Evolutionary conservation across 1,140 invertebrate species (phyloP).

Genomic region (Globodera rostochiensis): DNA sequence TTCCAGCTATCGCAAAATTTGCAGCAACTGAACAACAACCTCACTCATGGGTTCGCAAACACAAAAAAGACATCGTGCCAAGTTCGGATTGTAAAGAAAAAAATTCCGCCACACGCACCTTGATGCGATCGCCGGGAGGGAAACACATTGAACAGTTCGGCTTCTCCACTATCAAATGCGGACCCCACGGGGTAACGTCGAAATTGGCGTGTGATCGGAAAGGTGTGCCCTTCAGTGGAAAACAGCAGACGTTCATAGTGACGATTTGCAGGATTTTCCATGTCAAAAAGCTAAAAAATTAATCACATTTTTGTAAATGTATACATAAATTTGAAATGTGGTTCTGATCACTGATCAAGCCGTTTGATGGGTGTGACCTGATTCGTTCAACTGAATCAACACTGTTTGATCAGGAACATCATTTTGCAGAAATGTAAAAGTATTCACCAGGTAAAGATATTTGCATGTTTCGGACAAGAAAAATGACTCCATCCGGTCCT

Average conservation of each 20-base stretch:
- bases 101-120: neutral
- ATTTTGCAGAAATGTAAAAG: neutral
- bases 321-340: no score
- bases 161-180: constrained; percentile 6
- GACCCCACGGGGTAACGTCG: constrained; percentile 3
- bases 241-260: constrained; percentile 72
- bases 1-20: no score
- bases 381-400: no score
- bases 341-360: no score
- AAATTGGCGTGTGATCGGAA: constrained; percentile 70
- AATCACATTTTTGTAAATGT: no score
- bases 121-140: neutral
- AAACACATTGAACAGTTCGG: neutral
- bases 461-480: constrained; percentile 97
- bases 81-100: neutral
- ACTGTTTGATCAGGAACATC: no score
- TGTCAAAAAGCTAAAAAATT: constrained; percentile 73
- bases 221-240: constrained; percentile 75
- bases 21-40: no score
- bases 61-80: neutral
- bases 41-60: no score
- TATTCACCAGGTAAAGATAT: constrained; percentile 81
- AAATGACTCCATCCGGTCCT: constrained; percentile 98
- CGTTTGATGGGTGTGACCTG: no score
- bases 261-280: constrained; percentile 73